Base-by-base conservation (phyloP, 2,888 invertebrate species). In the Dasysyrphus tricinctus region DNA sequence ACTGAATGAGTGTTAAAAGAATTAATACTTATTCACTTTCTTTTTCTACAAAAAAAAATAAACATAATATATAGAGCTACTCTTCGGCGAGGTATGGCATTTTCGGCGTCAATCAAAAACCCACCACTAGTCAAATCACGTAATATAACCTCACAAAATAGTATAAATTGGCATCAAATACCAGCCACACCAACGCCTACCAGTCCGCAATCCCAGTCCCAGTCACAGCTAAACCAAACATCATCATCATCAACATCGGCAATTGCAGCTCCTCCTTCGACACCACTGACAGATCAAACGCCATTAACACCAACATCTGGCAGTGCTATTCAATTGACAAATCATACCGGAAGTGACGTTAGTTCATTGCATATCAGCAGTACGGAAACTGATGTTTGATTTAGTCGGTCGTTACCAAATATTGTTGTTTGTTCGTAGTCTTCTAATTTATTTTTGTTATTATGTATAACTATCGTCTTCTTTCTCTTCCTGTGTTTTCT, bases 121-220 rank as follows among this genome's bases (percentile, higher is more conserved):
- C 97, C 97, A 80, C 97, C 97, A 9, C 93, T 97, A 73, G 93
- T 96, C 69, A 97, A 97, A 92, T 96, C 96, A 89, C 94, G 96
- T 67, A 96, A 96, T 90, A 95, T 96, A 61, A 94, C 94, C 89
- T 94, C 95, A 84, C 92, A 93, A 89, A 92, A 91, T 89, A 93
- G 93, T 89, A 91, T 93, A 88, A 92, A 91, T 88, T 92, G 91
- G 91, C 91, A 92, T 88, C 92, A 91, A 88, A 90, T 90, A 88
- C 91, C 91, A 37, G 90, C 91, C 42, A 90, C 91, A 79, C 90
- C 92, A 74, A 90, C 91, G 57, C 91, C 90, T 75, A 89, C 90
- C 59, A 91, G 90, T 88, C 90, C 90, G 24, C 90, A 90, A 85
- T 80, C 88, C 85, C 49, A 87, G 79, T 90, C 90, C 16, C 90